Base-by-base conservation (phyloP, 2,888 invertebrate species). In the Chrysotoxum bicinctum region DNA sequence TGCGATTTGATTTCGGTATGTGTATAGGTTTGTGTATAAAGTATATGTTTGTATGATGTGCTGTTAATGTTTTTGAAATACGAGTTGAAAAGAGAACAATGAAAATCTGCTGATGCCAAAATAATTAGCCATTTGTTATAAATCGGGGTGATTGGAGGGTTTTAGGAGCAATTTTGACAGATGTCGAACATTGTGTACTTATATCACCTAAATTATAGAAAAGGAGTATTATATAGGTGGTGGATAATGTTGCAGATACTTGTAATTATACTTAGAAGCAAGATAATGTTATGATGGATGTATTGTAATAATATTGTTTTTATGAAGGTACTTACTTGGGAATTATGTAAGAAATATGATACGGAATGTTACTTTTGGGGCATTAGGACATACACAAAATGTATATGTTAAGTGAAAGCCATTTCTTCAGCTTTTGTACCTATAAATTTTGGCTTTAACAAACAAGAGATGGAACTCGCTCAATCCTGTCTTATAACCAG, bases 51-150 rank as follows among this genome's bases (percentile, higher is more conserved):
- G 1, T 45, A 45, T 45, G 16, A 26, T 62, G 43, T 62, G 43
- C 19, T 62, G 43, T 62, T 62, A 62, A 62, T 62, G 43, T 62
- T 43, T 62, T 16, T 62, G 43, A 30, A 62, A 62, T 26, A 43
- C 43, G 40, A 40, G 26, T 26, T 5, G 16, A 26, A 43, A 19
- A 62, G 23, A 43, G 62, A 12, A 62, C 62, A 43, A 43, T 62
- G 37, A 26, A 62, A 62, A 62, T 16, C 40, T 62, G 62, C n/a
- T n/a, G n/a, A 62, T 62, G 62, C 26, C 43, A 43, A 43, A 43
- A 62, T 62, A 62, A 62, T 62, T 43, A 62, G 62, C 62, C 62
- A 62, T 40, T 62, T 43, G 62, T 62, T 30, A 62, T 30, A 26
- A 62, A 43, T 43, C 9, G 4, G 16, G 16, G 30, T 12, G 23